phyloP scores from a whole-genome alignment of 35 echinoderm and acorn worm genomes.

The Chiridota heheva region DNA sequence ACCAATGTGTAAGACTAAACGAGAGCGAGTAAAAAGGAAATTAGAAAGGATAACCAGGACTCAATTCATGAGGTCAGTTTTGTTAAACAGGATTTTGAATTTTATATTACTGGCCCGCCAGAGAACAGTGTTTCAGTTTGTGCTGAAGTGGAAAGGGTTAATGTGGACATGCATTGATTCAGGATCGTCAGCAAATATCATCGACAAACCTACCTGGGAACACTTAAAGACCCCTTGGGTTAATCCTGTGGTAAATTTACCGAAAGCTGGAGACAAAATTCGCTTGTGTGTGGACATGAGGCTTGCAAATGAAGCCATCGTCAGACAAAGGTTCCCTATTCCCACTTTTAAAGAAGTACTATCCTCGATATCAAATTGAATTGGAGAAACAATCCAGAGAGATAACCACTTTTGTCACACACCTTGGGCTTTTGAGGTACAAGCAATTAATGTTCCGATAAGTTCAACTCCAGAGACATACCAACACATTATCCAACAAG shows the following conservation, averaged over 20 bases:
- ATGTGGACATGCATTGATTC: too few species aligned
- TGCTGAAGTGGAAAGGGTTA: conserved; percentile 28
- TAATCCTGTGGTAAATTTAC: conserved; percentile 69
- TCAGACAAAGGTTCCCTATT: conserved; percentile 56
- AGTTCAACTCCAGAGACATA: conserved; percentile 56
- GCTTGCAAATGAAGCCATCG: conserved; percentile 56
- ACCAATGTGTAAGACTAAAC: conserved; percentile 47
- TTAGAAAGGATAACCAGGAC: conserved; percentile 14
- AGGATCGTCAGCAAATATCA: conserved; percentile 43
- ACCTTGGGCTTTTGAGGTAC: conserved; percentile 41
- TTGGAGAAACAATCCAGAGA: background rate
- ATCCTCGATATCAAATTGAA: conserved; percentile 47
- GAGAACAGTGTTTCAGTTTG: background rate
- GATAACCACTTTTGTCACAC: conserved; percentile 57
- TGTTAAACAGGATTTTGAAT: background rate
- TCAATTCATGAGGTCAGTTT: conserved; percentile 19
- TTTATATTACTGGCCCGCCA: too few species aligned
- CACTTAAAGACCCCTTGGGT: conserved; percentile 57
- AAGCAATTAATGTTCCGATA: conserved; percentile 61
- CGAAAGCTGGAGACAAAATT: conserved; percentile 71
- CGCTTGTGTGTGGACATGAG: conserved; percentile 68
- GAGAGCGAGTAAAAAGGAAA: background rate
- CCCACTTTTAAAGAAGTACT: conserved; percentile 77
- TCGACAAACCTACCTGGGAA: conserved; percentile 47
- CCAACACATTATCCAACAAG: conserved; percentile 53